Conservation (phyloP, 2,888 invertebrate genomes). For the Acrobasis suavella region DNA sequence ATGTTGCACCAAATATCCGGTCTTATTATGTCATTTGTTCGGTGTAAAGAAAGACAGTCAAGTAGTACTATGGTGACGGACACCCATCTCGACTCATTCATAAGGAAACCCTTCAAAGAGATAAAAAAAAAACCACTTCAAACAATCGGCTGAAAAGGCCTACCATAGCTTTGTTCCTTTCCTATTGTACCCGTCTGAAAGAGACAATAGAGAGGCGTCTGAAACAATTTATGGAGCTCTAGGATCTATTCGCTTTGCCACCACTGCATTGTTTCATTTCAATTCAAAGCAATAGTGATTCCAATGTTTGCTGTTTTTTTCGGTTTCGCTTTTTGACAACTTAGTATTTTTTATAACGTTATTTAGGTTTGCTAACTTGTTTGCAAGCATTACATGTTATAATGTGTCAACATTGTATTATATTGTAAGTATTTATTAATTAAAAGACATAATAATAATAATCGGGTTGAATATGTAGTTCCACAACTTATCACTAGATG, state of each 20-base stretch:
- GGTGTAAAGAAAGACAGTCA: not conserved
- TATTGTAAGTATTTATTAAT: too few relatives aligned
- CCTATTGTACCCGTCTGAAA: constrained; percentile 1
- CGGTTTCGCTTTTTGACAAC: too few relatives aligned
- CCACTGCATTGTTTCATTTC: not conserved
- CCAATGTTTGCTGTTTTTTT: not conserved
- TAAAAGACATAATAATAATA: too few relatives aligned
- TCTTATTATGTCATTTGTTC: not conserved
- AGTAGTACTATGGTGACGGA: not conserved
- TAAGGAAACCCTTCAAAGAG: not conserved
- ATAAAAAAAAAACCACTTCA: not conserved
- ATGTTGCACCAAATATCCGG: constrained; percentile 1
- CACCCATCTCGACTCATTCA: not conserved
- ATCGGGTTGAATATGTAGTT: too few relatives aligned
- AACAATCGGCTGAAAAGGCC: constrained; percentile 3
- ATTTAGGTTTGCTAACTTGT: too few relatives aligned
- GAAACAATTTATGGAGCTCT: constrained; percentile 5
- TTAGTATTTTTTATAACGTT: too few relatives aligned
- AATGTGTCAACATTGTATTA: too few relatives aligned
- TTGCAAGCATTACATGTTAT: too few relatives aligned
- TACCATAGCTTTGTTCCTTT: constrained; percentile 8
- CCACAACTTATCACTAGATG: too few relatives aligned
- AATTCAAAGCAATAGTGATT: not conserved
- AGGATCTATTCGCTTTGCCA: not conserved
- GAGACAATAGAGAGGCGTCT: constrained; percentile 12